Evolutionary conservation across 2,113 vertebrate species (phyloP).

Genomic region (Chinchilla lanigera): DNA sequence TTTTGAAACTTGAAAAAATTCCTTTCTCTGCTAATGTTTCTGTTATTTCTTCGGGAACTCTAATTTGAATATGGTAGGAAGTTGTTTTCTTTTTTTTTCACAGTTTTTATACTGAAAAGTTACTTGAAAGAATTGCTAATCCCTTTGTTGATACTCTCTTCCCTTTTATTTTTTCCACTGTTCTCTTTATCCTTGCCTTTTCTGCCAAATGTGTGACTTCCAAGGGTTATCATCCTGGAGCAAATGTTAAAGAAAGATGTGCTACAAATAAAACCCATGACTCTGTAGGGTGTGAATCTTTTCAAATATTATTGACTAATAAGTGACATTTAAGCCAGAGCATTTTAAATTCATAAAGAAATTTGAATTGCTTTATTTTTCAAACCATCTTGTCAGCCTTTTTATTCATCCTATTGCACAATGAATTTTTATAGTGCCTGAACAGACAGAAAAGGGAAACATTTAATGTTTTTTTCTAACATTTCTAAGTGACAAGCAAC

Average conservation of each 20-base stretch:
- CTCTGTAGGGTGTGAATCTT: constrained; percentile 19
- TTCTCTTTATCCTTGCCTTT: not conserved
- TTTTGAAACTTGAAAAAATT: constrained; percentile 55
- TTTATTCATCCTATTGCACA: not conserved
- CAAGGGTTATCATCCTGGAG: not conserved
- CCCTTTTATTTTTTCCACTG: not conserved
- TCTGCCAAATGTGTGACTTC: not conserved
- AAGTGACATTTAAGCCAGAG: constrained; percentile 26
- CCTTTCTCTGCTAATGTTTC: not conserved
- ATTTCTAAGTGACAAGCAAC: not conserved
- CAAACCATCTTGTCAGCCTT: not conserved
- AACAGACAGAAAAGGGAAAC: not conserved
- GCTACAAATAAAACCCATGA: constrained; percentile 18
- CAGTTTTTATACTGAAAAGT: constrained; percentile 4
- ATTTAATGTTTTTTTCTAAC: not conserved
- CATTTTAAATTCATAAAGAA: constrained; percentile 56
- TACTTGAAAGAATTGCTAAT: not conserved
- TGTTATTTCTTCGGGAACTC: not conserved
- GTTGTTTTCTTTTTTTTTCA: not conserved
- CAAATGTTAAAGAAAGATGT: constrained; percentile 3
- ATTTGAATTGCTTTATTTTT: constrained; percentile 44
- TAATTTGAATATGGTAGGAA: constrained; percentile 29
- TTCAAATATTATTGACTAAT: constrained; percentile 39
- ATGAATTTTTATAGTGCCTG: not conserved
- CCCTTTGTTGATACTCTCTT: not conserved